phyloP scores from a whole-genome alignment of 2,888 invertebrate species.

The Archips crataeganus region DNA sequence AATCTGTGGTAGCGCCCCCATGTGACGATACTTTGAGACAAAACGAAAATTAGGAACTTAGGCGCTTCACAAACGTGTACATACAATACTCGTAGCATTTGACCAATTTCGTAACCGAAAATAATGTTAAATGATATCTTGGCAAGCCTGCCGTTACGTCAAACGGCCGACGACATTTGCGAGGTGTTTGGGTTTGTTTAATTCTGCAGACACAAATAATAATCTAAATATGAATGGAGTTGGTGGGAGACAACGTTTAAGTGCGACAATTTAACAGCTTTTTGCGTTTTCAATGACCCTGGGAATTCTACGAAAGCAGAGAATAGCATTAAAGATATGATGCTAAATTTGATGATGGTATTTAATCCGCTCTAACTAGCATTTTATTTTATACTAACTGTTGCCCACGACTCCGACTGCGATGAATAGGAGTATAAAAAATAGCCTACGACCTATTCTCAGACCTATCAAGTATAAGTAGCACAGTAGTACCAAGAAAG shows the following conservation, averaged over 20 bases:
- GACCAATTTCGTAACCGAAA: background rate
- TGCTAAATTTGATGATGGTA: background rate
- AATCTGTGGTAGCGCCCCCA: too few species aligned
- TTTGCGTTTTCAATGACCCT: background rate
- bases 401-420: too few species aligned
- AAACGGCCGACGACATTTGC: background rate
- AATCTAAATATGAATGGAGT: background rate
- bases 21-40: too few species aligned
- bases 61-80: background rate
- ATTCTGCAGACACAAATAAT: background rate
- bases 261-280: background rate
- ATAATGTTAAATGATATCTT: background rate
- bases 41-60: too few species aligned
- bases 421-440: too few species aligned
- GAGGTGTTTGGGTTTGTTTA: background rate
- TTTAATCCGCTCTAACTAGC: background rate
- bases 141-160: background rate
- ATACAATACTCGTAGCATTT: background rate
- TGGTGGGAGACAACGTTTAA: background rate
- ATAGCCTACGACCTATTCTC: too few species aligned
- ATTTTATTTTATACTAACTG: background rate
- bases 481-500: too few species aligned
- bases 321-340: background rate
- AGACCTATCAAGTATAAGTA: too few species aligned
- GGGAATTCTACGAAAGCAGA: background rate